These are phyloP conservation scores for Podarcis cretensis DNA, from an alignment of 2,113 vertebrate genomes.

Conservation along the genomic window DNA sequence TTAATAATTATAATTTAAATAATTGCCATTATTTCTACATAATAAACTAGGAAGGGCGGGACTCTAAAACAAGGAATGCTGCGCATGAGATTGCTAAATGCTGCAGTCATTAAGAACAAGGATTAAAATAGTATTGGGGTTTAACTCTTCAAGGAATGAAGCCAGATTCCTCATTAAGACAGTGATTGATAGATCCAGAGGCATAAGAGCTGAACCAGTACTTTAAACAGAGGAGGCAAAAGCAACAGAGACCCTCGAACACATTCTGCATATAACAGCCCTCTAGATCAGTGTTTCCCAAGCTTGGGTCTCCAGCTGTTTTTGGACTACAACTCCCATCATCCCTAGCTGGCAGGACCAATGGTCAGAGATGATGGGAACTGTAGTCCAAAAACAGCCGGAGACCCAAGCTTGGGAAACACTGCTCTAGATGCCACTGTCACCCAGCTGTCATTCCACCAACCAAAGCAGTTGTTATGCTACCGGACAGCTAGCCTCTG, in stretches of 20 bases:
- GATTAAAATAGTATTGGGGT: neutral
- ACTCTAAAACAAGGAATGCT: neutral
- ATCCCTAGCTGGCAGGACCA: too few species aligned
- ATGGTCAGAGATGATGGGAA: too few species aligned
- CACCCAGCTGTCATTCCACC: slow-evolving; percentile 51
- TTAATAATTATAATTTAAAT: neutral
- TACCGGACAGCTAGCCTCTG: slow-evolving; percentile 19
- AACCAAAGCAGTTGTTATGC: neutral
- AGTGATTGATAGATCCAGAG: fast-evolving
- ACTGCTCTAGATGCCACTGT: slow-evolving; percentile 72
- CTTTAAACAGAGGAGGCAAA: fast-evolving
- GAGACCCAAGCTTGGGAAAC: too few species aligned
- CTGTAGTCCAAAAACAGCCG: too few species aligned
- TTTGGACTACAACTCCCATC: too few species aligned
- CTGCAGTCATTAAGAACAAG: neutral
- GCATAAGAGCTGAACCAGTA: fast-evolving
- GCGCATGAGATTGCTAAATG: neutral
- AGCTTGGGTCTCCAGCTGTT: too few species aligned
- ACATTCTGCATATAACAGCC: slow-evolving; percentile 20
- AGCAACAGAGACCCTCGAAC: neutral
- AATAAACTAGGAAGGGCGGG: neutral
- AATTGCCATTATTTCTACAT: neutral
- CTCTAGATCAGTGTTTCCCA: too few species aligned
- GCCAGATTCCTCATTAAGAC: neutral
- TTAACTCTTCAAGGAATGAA: neutral